A percentile compares a stretch with the other conserved stretches of the same genome.
Conservation (phyloP, 2,888 invertebrate genomes). For the Branchellion lobata region DNA sequence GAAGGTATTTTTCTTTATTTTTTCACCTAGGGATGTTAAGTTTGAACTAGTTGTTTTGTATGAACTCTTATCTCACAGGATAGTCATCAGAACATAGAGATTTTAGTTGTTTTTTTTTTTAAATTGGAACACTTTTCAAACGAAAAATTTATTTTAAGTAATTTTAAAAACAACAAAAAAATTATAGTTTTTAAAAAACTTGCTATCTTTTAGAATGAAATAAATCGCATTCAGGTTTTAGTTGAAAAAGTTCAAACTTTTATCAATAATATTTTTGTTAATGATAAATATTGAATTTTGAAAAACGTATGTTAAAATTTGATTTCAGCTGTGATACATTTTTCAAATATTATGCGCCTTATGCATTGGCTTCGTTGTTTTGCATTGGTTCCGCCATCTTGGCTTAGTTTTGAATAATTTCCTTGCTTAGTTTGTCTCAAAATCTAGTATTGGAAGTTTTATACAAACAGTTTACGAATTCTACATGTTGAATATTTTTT, state of each 20-base stretch:
- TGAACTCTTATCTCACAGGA: not conserved
- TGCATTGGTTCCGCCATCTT: constrained; percentile 44
- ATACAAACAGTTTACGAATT: not conserved
- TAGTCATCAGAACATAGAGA: not conserved
- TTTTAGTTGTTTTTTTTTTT: not conserved
- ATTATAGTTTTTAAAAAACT: too few relatives aligned
- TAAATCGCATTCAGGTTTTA: too few relatives aligned
- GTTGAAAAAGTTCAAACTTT: too few relatives aligned
- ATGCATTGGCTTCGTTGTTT: constrained; percentile 39
- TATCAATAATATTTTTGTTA: too few relatives aligned
- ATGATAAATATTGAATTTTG: too few relatives aligned
- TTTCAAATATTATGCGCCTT: constrained; percentile 2
- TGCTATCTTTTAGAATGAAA: too few relatives aligned
- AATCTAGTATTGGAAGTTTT: constrained; percentile 2
- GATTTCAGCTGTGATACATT: not conserved
- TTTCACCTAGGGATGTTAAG: not conserved
- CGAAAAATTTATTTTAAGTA: too few relatives aligned
- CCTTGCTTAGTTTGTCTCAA: not conserved
- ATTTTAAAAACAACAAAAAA: too few relatives aligned
- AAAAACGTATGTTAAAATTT: not conserved
- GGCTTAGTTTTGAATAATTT: constrained; percentile 33
- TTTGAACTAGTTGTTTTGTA: not conserved
- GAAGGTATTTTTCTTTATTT: not conserved
- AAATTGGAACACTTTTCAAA: not conserved
- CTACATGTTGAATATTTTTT: not conserved